Base-by-base conservation (phyloP, 2,888 invertebrate species). In the Cataglyphis cursor region DNA sequence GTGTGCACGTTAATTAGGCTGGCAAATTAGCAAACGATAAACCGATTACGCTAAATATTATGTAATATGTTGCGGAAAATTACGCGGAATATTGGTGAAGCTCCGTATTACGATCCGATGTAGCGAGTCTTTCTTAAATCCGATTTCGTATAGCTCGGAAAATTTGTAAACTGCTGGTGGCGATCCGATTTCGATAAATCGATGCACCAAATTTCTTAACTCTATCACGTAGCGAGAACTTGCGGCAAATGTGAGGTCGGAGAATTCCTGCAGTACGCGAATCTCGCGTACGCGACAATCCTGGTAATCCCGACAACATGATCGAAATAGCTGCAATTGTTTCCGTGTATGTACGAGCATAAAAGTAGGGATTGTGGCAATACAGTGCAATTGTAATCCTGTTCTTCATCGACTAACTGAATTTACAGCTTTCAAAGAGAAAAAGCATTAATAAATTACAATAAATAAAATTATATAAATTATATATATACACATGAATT, bases 111-210 rank as follows among this genome's bases (percentile, higher is more conserved):
- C 8, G 31, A 78, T 57, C 57, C 76, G 75, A 76, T 78, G 57
- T 72, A 21, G n/a, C 51, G 66, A 44, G 18, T 48, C 18, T 24
- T 24, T 38, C 28, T 31, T 68, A 31, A 78, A 78, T 72, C 59
- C 44, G 57, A 78, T 24, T 44, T 38, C 51, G 76, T 41, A 35
- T 12, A 24, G 38, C 54, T 59, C 78, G 24, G 21, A 31, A 72
- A 78, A 78, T 78, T 78, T 72, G 44, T 78, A 78, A 78, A 78
- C 70, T 70, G 70, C 78, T 70, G 24, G 21, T 44, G 70, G 78
- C 72, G 70, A 78, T 70, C 57, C 70, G 78, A 70, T 70, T 78
- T 21, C 57, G 59, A 78, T 31, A 41, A 70, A 31, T 78, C 70
- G 78, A 59, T 72, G 41, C 44, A 41, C 57, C 59, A 59, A 72